Conservation (phyloP, 1,140 invertebrate species). For the Caenorhabditis tropicalis region DNA sequence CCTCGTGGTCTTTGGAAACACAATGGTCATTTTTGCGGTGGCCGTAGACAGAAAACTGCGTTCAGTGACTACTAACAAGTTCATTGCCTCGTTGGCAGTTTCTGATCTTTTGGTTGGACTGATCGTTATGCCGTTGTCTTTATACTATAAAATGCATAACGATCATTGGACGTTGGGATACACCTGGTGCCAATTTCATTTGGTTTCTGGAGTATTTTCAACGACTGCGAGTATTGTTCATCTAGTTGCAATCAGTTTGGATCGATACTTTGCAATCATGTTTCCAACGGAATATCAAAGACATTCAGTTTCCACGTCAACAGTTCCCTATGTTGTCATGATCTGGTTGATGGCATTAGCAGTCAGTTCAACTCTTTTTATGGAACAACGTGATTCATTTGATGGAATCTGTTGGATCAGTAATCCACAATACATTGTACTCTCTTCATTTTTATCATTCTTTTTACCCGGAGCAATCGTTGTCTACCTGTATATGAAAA, state of each 20-base stretch:
- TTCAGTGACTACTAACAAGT: slow-evolving; percentile 73
- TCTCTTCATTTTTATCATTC: slow-evolving; percentile 58
- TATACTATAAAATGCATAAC: slow-evolving; percentile 62
- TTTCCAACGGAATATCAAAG: slow-evolving; percentile 60
- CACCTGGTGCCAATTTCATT: slow-evolving; percentile 73
- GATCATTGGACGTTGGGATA: slow-evolving; percentile 67
- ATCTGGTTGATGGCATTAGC: slow-evolving; percentile 58
- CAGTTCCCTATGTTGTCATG: slow-evolving; percentile 56
- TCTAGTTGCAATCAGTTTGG: slow-evolving; percentile 57
- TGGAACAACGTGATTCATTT: slow-evolving; percentile 37
- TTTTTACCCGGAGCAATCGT: slow-evolving; percentile 57
- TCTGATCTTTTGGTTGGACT: slow-evolving; percentile 75
- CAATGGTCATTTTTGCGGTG: slow-evolving; percentile 75
- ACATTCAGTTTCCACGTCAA: slow-evolving; percentile 53
- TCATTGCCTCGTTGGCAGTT: slow-evolving; percentile 75
- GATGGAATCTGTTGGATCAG: slow-evolving; percentile 54
- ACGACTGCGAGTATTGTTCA: slow-evolving; percentile 58
- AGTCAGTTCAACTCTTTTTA: slow-evolving; percentile 53
- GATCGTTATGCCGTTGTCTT: slow-evolving; percentile 74
- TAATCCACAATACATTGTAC: slow-evolving; percentile 57
- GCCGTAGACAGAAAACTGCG: slow-evolving; percentile 72
- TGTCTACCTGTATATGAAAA: slow-evolving; percentile 57
- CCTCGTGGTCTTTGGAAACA: slow-evolving; percentile 72
- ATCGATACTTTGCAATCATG: slow-evolving; percentile 60
- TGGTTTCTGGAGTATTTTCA: slow-evolving; percentile 72